Conservation (phyloP, 2,113 vertebrate species). For the Galeopterus variegatus region DNA sequence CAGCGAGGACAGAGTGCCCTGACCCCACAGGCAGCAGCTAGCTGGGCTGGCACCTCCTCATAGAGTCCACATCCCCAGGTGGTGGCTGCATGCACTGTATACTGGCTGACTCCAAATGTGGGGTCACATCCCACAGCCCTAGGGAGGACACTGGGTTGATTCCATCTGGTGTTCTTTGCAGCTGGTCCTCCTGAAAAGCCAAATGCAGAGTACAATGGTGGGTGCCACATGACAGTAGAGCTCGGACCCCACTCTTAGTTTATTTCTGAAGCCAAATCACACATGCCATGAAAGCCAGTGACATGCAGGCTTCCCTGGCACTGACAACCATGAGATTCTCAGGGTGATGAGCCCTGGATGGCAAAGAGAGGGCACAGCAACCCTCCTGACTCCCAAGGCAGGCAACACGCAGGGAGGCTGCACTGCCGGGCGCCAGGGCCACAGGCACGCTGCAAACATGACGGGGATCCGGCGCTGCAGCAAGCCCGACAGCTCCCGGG, state of each 20-base stretch:
- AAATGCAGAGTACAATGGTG: not conserved
- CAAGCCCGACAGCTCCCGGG: not conserved
- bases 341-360: too few relatives aligned
- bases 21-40: not conserved
- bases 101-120: not conserved
- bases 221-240: not conserved
- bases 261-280: not conserved
- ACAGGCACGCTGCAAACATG: not conserved
- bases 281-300: not conserved
- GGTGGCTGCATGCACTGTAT: rapidly evolving
- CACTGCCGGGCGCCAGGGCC: not conserved
- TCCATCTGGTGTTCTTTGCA: not conserved
- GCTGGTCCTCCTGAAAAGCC: not conserved
- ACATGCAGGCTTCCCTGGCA: not conserved
- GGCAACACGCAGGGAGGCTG: not conserved
- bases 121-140: not conserved
- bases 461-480: rapidly evolving
- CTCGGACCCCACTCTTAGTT: not conserved
- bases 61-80: not conserved
- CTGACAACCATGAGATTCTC: not conserved
- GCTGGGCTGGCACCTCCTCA: not conserved
- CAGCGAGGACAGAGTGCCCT: not conserved
- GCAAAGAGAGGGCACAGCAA: not conserved
- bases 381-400: not conserved
- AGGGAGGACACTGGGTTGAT: not conserved